phyloP scores from a whole-genome alignment of 2,797 vertebrate genomes.

The Sebastes kiyomatsui region DNA sequence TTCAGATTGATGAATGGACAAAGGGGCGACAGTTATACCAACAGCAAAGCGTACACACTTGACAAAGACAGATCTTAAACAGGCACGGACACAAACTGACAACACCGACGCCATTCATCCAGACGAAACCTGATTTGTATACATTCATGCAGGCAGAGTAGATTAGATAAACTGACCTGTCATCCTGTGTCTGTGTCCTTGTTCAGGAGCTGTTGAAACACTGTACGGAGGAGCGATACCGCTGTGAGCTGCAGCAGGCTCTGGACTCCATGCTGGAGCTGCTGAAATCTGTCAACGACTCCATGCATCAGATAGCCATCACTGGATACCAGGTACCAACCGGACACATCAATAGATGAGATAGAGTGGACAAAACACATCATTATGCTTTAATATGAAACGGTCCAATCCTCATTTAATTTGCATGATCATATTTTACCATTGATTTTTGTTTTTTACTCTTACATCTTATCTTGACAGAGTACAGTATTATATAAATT shows the following conservation, averaged over 20 bases:
- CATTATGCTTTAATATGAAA: background rate
- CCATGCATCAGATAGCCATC: constrained; percentile 98
- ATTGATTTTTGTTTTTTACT: background rate
- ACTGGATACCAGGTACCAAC: constrained; percentile 90
- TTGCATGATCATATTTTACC: background rate
- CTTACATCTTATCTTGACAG: no score
- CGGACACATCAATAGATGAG: background rate
- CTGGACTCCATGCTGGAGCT: constrained; percentile 93
- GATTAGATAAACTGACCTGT: constrained; percentile 32
- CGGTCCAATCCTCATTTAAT: background rate
- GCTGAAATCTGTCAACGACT: constrained; percentile 97
- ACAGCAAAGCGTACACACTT: background rate
- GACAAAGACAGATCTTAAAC: background rate
- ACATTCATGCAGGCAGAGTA: background rate
- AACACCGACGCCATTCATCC: background rate
- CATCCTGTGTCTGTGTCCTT: constrained; percentile 25
- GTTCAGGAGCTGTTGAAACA: constrained; percentile 93
- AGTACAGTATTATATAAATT: no score
- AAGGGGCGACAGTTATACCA: background rate
- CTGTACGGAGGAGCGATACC: constrained; percentile 85
- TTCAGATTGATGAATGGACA: background rate
- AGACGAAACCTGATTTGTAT: background rate
- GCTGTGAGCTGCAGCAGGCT: constrained; percentile 90
- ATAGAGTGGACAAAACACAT: background rate
- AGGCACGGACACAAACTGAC: background rate